Percentiles rank a stretch among this genome's conserved stretches.
Conservation (phyloP, 2,113 vertebrate species). For the Zingel zingel region DNA sequence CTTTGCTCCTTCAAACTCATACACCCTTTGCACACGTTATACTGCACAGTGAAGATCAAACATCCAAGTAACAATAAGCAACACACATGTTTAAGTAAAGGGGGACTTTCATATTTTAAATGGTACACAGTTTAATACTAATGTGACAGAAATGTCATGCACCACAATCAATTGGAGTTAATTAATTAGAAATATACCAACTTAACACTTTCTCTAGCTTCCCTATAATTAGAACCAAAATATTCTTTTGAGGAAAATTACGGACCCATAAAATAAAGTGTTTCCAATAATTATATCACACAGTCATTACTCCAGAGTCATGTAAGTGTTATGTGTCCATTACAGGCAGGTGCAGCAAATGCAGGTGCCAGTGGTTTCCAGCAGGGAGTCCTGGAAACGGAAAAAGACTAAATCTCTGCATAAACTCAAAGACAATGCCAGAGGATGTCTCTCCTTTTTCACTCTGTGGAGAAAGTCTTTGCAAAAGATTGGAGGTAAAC, state of each 20-base stretch:
- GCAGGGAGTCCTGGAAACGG: slow-evolving; percentile 74
- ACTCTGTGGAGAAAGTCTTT: slow-evolving; percentile 80
- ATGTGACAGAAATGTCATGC: background rate
- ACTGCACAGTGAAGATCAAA: background rate
- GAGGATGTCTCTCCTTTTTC: slow-evolving; percentile 58
- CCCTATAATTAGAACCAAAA: background rate
- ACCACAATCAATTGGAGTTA: background rate
- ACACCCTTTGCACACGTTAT: background rate
- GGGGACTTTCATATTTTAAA: background rate
- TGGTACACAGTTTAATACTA: background rate
- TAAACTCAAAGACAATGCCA: slow-evolving; percentile 48
- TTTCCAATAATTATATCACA: background rate
- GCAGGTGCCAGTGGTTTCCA: slow-evolving; percentile 69
- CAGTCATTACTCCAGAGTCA: background rate
- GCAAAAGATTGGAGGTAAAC: slow-evolving; percentile 85
- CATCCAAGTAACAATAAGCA: background rate
- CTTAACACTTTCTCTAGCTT: background rate
- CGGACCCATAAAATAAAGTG: background rate
- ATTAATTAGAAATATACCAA: background rate
- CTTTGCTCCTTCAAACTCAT: background rate
- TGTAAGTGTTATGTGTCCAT: background rate
- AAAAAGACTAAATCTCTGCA: slow-evolving; percentile 61
- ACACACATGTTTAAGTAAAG: background rate
- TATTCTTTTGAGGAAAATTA: background rate
- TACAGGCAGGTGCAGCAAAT: slow-evolving; percentile 82